phyloP scores from a whole-genome alignment of 1,140 invertebrate species.

The Brachionus plicatilis region DNA sequence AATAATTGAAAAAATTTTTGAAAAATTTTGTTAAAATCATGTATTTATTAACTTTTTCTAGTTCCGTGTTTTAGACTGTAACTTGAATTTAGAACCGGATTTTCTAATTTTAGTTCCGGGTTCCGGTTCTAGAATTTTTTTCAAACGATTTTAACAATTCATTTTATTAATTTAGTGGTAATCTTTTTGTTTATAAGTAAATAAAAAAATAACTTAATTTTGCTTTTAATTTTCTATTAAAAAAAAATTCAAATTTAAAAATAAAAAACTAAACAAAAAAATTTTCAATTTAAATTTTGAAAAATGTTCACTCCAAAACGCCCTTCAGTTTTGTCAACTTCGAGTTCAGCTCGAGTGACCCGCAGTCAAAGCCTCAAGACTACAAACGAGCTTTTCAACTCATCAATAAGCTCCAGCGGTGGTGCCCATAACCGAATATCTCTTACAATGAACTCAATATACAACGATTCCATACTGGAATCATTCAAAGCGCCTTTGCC shows the following conservation, averaged over 20 bases:
- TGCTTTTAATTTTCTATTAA: neutral
- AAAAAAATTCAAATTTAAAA: neutral
- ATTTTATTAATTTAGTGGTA: too few relatives aligned
- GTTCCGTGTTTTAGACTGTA: too few relatives aligned
- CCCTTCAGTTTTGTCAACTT: neutral
- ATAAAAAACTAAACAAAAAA: neutral
- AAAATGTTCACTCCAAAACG: conserved; percentile 34
- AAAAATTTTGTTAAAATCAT: too few relatives aligned
- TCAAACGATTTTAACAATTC: too few relatives aligned
- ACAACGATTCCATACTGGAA: conserved; percentile 33
- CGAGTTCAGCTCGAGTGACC: neutral
- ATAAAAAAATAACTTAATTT: neutral
- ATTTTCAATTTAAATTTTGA: neutral
- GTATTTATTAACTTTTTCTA: too few relatives aligned
- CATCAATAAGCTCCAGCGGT: neutral
- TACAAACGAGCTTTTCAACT: conserved; percentile 24
- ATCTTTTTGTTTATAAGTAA: neutral
- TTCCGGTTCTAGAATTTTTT: too few relatives aligned
- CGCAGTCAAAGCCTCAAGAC: conserved; percentile 27
- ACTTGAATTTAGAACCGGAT: too few relatives aligned
- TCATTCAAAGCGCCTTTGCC: conserved; percentile 29
- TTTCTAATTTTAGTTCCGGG: too few relatives aligned
- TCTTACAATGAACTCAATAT: neutral
- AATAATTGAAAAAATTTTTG: too few relatives aligned
- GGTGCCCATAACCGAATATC: conserved; percentile 2